Evolutionary conservation across 2,113 vertebrate species (phyloP), one percentile per base, ranked within the genome.

Genomic region (Rhombomys opimus): DNA sequence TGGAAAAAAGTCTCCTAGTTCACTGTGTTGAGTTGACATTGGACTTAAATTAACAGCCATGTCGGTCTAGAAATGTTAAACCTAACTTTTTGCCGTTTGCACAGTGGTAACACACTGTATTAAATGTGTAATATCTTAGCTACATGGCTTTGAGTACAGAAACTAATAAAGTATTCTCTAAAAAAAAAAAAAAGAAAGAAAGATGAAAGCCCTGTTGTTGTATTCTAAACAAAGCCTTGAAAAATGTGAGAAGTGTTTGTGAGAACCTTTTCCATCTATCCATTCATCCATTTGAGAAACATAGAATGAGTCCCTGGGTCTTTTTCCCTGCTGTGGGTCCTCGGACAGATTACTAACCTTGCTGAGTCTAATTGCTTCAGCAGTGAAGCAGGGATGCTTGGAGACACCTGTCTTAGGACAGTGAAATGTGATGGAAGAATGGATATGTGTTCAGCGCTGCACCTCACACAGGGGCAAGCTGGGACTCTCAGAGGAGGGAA

Each of bases 191-290:
- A 41, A 76, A 75, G 63, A 85, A 78, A 41, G 22, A 41, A 76
- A 75, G 63, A 85, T 87, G 68, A 90, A 65, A 84, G 91, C 12
- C 77, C 61, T 77, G 12, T 46, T 91, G 54, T 82, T 82, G 2
- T 72, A 52, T 87, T 91, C 72, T 59, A 73, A 94, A 93, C n/a
- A 50, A 96, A 30, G 30, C 27, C n/a, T 46, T 95, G 93, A 46
- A 86, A 92, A 82, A 68, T 57, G 30, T 65, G 27, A 35, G 4
- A 84, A 78, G 52, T 93, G 4, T 87, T 95, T 93, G 80, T 41
- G 87, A 92, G 70, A 78, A 5, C 2, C 10, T 59, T 88, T 93
- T 3, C n/a, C 63, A 89, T 81, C 78, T 57, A 67, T 67, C 65
- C 5, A 23, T 94, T 84, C 4, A 32, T 81, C 85, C 32, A 27